phyloP scores from a whole-genome alignment of 2,888 invertebrate species.

The Octonoba sinensis region DNA sequence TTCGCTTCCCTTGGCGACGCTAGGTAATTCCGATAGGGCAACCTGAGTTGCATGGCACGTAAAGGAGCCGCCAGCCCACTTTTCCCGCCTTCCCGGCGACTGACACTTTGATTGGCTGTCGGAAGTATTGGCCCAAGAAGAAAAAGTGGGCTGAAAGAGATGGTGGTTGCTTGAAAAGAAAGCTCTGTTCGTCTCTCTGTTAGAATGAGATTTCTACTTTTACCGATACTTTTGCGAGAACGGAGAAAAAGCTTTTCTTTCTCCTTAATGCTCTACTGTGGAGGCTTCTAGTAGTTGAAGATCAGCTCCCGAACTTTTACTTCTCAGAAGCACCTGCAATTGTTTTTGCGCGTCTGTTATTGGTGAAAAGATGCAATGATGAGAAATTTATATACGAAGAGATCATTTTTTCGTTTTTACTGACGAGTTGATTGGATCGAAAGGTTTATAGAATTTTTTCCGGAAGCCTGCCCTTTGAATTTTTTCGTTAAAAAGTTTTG shows the following conservation, averaged over 20 bases:
- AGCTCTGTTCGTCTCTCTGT: conserved; percentile 17
- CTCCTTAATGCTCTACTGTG: neutral
- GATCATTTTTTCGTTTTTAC: too few species aligned
- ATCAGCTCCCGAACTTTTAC: too few species aligned
- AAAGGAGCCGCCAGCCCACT: conserved; percentile 53
- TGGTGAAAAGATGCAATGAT: too few species aligned
- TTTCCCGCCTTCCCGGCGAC: conserved; percentile 40
- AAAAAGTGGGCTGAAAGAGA: conserved; percentile 38
- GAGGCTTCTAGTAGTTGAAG: neutral
- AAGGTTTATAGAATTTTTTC: too few species aligned
- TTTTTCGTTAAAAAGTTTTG: too few species aligned
- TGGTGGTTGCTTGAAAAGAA: conserved; percentile 45
- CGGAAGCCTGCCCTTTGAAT: too few species aligned
- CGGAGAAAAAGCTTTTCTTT: conserved; percentile 50
- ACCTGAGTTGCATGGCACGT: conserved; percentile 48
- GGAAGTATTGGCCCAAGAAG: conserved; percentile 49
- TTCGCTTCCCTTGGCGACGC: conserved; percentile 31
- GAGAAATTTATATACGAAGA: too few species aligned
- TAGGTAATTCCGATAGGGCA: conserved; percentile 27
- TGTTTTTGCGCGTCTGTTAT: too few species aligned
- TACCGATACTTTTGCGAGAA: conserved; percentile 44
- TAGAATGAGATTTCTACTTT: conserved; percentile 43
- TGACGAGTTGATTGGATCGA: too few species aligned
- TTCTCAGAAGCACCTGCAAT: too few species aligned
- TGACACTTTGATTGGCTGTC: conserved; percentile 62